Evolutionary conservation across 2,888 invertebrate species (phyloP).

Genomic region (Sturmia bella): DNA sequence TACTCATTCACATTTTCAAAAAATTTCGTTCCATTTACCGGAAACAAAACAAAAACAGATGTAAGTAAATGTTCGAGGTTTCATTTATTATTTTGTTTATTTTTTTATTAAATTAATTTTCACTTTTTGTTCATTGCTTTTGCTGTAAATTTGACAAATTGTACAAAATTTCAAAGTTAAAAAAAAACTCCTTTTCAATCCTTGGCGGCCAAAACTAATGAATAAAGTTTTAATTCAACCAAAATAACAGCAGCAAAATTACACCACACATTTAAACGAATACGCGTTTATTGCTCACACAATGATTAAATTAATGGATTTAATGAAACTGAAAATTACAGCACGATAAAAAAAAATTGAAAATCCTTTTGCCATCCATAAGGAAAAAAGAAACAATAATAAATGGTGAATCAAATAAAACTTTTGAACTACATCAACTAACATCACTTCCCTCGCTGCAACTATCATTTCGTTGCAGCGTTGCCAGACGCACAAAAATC

Average conservation of each 20-base stretch:
- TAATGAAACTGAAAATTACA: slow-evolving; percentile 70
- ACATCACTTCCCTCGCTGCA: background rate
- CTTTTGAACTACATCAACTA: slow-evolving; percentile 17
- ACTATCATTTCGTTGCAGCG: no score
- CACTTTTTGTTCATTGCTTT: slow-evolving; percentile 3
- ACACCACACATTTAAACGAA: slow-evolving; percentile 15
- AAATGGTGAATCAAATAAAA: slow-evolving; percentile 51
- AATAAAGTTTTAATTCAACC: slow-evolving; percentile 76
- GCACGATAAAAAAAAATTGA: slow-evolving; percentile 39
- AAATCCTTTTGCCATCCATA: slow-evolving; percentile 21
- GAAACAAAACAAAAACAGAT: slow-evolving; percentile 2
- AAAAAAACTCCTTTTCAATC: slow-evolving; percentile 66
- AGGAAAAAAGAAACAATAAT: slow-evolving; percentile 21
- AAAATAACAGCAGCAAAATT: slow-evolving; percentile 31
- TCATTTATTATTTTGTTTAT: slow-evolving; percentile 30
- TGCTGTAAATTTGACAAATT: slow-evolving; percentile 68
- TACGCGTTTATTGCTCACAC: slow-evolving; percentile 7
- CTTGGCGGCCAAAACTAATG: slow-evolving; percentile 77
- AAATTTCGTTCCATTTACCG: slow-evolving; percentile 1
- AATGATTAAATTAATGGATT: slow-evolving; percentile 64
- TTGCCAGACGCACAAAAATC: no score
- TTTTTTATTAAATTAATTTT: background rate
- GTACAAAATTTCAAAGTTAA: slow-evolving; percentile 38
- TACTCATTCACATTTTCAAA: background rate
- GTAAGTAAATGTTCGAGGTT: slow-evolving; percentile 49